Evolutionary conservation across 2,888 invertebrate species (phyloP).

Genomic region (Hypercompe scribonia): DNA sequence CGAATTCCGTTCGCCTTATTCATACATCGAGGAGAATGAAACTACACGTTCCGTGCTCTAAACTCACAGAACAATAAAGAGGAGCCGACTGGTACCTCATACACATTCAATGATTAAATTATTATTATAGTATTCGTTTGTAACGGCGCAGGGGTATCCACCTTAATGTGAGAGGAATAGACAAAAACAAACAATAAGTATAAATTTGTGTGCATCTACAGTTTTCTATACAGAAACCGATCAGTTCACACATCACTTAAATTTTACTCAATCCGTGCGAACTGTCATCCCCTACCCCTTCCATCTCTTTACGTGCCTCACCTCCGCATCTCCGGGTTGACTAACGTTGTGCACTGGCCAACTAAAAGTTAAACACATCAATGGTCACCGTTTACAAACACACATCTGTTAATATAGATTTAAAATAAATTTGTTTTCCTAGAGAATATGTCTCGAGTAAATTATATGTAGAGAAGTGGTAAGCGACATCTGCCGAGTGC

Average conservation of each 20-base stretch:
- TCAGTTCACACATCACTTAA: neutral
- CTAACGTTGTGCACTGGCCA: neutral
- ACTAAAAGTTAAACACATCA: neutral
- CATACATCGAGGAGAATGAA: neutral
- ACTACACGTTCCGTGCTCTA: neutral
- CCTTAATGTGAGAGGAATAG: neutral
- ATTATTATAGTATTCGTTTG: neutral
- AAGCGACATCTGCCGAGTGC: neutral
- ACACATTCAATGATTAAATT: neutral
- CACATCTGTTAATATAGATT: neutral
- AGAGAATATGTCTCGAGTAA: neutral
- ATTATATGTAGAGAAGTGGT: neutral
- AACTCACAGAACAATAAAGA: neutral
- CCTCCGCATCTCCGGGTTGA: neutral
- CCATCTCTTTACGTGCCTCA: neutral
- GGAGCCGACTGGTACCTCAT: neutral
- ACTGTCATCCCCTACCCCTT: neutral
- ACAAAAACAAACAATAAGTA: neutral
- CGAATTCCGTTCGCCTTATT: neutral
- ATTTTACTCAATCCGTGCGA: neutral
- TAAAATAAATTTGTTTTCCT: neutral
- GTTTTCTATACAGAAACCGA: neutral
- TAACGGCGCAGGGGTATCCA: neutral
- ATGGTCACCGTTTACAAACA: neutral
- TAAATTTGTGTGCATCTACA: neutral